A percentile compares a stretch with the other conserved stretches of the same genome.
phyloP scores from a whole-genome alignment of 1,140 invertebrate species.

The Hyles euphorbiae region DNA sequence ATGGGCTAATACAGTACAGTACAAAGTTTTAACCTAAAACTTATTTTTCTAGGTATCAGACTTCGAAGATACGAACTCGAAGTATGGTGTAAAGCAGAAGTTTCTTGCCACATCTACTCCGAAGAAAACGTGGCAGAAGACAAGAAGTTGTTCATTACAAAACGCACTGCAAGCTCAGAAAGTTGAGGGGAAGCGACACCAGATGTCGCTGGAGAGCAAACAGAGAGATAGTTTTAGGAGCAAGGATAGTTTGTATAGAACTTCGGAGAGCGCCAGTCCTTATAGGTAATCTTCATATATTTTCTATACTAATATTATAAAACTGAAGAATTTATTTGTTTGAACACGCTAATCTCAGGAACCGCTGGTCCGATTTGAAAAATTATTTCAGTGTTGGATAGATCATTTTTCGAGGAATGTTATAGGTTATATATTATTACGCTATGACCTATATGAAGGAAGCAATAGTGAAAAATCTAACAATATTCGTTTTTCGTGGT shows the following conservation, averaged over 20 bases:
- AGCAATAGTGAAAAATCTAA: too few species aligned
- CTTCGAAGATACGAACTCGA: slow-evolving; percentile 52
- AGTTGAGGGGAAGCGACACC: slow-evolving; percentile 19
- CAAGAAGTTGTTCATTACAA: slow-evolving; percentile 38
- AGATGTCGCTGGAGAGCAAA: slow-evolving; percentile 27
- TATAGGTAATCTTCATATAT: slow-evolving; percentile 28
- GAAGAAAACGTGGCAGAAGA: slow-evolving; percentile 31
- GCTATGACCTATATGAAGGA: too few species aligned
- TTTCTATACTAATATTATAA: too few species aligned
- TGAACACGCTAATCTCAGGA: too few species aligned
- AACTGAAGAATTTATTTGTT: too few species aligned
- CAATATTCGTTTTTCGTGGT: too few species aligned
- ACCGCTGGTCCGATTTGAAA: too few species aligned
- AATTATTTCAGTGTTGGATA: too few species aligned
- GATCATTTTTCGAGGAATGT: too few species aligned
- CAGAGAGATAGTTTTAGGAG: neutral
- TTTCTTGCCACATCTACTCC: slow-evolving; percentile 47
- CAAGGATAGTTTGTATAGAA: slow-evolving; percentile 22
- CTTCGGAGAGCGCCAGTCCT: slow-evolving; percentile 20
- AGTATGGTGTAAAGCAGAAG: slow-evolving; percentile 39
- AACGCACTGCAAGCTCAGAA: slow-evolving; percentile 26
- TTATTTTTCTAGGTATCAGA: slow-evolving; percentile 44
- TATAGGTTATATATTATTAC: too few species aligned
- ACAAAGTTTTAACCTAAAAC: neutral
- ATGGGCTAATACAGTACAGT: too few species aligned